Conservation (phyloP, 2,888 invertebrate genomes). For the Lithophane leautieri region DNA sequence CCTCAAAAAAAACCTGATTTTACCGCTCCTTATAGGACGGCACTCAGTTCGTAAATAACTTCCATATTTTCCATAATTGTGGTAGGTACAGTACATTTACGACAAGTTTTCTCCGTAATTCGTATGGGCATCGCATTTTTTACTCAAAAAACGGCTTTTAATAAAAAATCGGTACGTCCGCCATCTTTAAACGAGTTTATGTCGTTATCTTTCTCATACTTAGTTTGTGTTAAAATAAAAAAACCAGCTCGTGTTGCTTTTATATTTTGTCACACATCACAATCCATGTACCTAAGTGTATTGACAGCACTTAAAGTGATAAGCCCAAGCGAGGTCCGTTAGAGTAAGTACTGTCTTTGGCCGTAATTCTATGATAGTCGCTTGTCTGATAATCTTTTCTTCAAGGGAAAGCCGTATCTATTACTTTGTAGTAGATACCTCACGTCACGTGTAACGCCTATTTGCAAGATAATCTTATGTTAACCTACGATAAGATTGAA, state of each 20-base stretch:
- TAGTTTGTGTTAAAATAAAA: conserved; percentile 43
- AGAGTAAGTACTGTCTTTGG: conserved; percentile 11
- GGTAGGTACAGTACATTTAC: conserved; percentile 39
- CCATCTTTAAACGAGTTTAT: conserved; percentile 35
- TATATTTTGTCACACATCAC: conserved; percentile 21
- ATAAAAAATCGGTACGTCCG: conserved; percentile 15
- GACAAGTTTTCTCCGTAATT: conserved; percentile 41
- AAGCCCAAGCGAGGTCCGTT: conserved; percentile 9
- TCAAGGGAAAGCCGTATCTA: conserved; percentile 7
- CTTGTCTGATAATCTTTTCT: conserved; percentile 28
- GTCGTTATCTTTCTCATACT: conserved; percentile 42
- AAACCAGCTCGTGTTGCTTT: conserved; percentile 12
- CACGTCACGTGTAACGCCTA: neutral
- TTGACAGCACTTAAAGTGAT: conserved; percentile 59
- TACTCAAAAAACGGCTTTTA: conserved; percentile 32
- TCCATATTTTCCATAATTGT: conserved; percentile 44
- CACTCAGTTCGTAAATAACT: conserved; percentile 18
- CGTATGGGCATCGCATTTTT: conserved; percentile 17
- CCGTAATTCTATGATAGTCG: conserved; percentile 17
- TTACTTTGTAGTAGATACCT: neutral
- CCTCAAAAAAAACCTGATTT: conserved; percentile 38
- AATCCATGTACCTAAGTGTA: conserved; percentile 20
- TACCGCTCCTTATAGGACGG: conserved; percentile 26
- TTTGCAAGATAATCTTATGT: conserved; percentile 4
- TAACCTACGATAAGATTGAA: conserved; percentile 10